Evolutionary conservation across 2,797 vertebrate species (phyloP), one percentile per base, ranked within the genome.

Genomic region (Pangasius macronema): DNA sequence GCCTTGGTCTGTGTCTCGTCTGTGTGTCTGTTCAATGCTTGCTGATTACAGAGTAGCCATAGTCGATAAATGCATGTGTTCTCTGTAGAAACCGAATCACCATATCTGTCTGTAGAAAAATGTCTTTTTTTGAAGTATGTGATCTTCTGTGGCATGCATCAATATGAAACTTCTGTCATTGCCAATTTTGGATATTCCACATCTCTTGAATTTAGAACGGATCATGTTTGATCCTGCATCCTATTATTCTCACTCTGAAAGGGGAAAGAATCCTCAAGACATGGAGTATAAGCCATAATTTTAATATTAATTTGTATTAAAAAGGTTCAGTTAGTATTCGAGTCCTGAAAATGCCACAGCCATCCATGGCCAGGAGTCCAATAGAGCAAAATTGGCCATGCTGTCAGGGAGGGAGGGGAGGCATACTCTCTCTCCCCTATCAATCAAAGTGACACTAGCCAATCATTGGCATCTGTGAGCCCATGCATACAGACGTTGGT

Each of bases 21-120:
- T 20, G 16, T 85, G 51, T 65, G 57, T 85, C 87, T 85, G 79
- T 85, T 86, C 33, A 36, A 7, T 85, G 84, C 57, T 46, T 85
- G 84, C 63, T 68, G 57, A 72, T 70, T 72, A 39, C 20, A 8
- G 16, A 57, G 14, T 72, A 76, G 55, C 5, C 57, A 63, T 57
- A 36, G 30, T 61, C 30, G 53, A 51, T 30, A 82, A 68, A 49
- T 89, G 77, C 84, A 79, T 87, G 83, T 18, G n/a, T 72, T 87
- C 42, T 59, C 73, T 83, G 39, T 75, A n/a, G 83, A 61, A 85
- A 61, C 24, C 3, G 5, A 39, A 27, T 39, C 10, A 68, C 9
- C 61, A 80, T 68, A 49, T 79, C 22, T 81, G 53, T 86, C 14
- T 73, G 27, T 33, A 59, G 77, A 82, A 27, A 82, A 77, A 65